These are phyloP conservation scores for Nymphalis c-album DNA, from an alignment of 2,888 invertebrate genomes.

Conservation along the genomic window DNA sequence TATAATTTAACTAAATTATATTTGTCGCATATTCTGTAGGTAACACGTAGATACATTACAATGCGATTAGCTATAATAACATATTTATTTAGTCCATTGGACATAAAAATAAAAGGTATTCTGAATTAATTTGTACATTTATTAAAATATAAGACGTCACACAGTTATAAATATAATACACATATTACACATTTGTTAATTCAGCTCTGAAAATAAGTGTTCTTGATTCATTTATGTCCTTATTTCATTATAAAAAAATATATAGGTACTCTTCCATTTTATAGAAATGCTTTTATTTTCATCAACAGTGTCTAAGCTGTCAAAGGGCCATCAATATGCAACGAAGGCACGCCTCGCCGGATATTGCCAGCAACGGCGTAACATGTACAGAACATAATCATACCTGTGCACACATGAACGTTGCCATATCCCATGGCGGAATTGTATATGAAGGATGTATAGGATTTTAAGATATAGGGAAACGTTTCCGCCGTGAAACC, in stretches of 20 bases:
- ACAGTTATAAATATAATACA: no score
- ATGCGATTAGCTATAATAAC: no score
- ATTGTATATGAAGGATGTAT: neutral
- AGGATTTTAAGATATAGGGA: neutral
- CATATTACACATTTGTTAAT: no score
- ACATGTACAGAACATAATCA: slow-evolving; percentile 14
- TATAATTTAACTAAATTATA: no score
- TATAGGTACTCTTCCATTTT: neutral
- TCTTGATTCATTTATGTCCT: neutral
- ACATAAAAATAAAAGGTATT: no score
- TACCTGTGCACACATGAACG: slow-evolving; percentile 8
- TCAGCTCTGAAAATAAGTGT: neutral
- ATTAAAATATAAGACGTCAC: no score
- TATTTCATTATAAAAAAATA: neutral
- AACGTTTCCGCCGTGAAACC: neutral
- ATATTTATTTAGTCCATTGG: no score
- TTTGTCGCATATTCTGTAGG: no score
- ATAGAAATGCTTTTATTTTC: neutral
- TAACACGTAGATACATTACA: no score
- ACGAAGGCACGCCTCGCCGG: slow-evolving; percentile 28
- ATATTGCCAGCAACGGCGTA: slow-evolving; percentile 27
- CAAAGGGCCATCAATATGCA: slow-evolving; percentile 33
- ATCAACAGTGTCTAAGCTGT: slow-evolving; percentile 16
- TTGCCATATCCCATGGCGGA: slow-evolving; percentile 11
- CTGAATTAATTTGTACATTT: no score